phyloP scores from a whole-genome alignment of 1,140 invertebrate species.

The Lordiphosa mommai region DNA sequence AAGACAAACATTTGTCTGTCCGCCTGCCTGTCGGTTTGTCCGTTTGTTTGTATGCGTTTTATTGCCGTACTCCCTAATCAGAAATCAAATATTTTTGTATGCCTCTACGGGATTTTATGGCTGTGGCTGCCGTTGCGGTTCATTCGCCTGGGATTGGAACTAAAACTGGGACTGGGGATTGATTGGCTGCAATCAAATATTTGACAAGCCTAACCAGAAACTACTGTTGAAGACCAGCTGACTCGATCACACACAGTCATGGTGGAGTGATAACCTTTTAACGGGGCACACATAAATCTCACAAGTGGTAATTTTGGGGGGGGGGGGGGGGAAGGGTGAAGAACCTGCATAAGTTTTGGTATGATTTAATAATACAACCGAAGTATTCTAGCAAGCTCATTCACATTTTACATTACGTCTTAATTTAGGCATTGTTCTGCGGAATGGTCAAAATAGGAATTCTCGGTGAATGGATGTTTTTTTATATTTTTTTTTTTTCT shows the following conservation, averaged over 20 bases:
- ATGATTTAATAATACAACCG: too few species aligned
- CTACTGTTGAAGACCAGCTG: conserved; percentile 27
- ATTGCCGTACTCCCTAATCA: conserved; percentile 52
- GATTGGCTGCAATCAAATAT: conserved; percentile 54
- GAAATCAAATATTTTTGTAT: conserved; percentile 68
- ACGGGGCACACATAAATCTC: conserved; percentile 53
- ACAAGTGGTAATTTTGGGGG: conserved; percentile 15
- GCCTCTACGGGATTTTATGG: conserved; percentile 48
- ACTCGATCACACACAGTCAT: conserved; percentile 17
- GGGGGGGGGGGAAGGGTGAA: too few species aligned
- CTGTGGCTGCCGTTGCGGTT: conserved; percentile 30
- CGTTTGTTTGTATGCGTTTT: conserved; percentile 23
- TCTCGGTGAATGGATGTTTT: too few species aligned
- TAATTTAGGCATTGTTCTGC: too few species aligned
- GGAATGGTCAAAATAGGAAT: too few species aligned
- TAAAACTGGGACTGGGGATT: conserved; percentile 30
- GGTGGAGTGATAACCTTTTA: conserved; percentile 44
- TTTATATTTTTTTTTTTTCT: too few species aligned
- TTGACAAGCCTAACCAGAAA: conserved; percentile 30
- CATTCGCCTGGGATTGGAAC: conserved; percentile 34
- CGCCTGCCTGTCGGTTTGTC: neutral
- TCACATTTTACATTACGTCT: too few species aligned
- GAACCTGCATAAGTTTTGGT: too few species aligned
- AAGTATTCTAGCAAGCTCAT: too few species aligned
- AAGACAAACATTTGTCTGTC: conserved; percentile 34